Base-by-base conservation (phyloP, 1,140 invertebrate genomes). In the Drosophila burlai region DNA sequence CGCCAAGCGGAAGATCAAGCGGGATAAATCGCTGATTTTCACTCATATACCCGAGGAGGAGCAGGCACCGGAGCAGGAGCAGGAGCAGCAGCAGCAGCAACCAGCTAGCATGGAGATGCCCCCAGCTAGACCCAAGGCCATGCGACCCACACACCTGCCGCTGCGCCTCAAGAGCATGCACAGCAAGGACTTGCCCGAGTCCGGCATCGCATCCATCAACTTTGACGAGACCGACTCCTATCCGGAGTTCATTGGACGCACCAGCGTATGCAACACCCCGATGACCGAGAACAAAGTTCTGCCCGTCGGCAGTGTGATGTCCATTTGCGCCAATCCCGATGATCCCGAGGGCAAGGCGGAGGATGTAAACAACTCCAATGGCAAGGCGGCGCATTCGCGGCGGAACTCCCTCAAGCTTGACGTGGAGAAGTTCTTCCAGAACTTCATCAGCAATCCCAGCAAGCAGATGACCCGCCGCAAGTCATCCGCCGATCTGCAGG, bases 21-120 rank as follows among this genome's bases (percentile, higher is more conserved):
- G 96, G 29, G 96, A 97, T 84, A 95, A 95, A 59, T 97, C 96
- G 0, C 92, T 96, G 2, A 95, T 97, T 31, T 97, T 97, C 71
- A 97, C 96, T 0, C 94, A 95, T 3, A 96, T 97, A 31, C 96
- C 96, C 4, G 96, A 97, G 93, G 96, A 97, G 91, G 81, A 84
- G 62, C 74, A 89, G 15, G 38, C 66, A 1, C 13, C 95, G 13
- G 77, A 54, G 10, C 50, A 57, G 4, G 38, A 21, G 4, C 24
- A 24, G 24, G 24, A 57, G 6, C 95, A 72, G 61, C 13, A 55
- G 34, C 55, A 42, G 24, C 57, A 52, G 11, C 36, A 45, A 31
- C 11, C 47, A 1, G 58, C 61, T 16, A 40, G 10, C 21, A n/a
- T 2, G 10, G 64, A 24, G n/a, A 26, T 90, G 64, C 81, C 85